Evolutionary conservation across 2,797 vertebrate species (phyloP).

Genomic region (Cynopterus sphinx): DNA sequence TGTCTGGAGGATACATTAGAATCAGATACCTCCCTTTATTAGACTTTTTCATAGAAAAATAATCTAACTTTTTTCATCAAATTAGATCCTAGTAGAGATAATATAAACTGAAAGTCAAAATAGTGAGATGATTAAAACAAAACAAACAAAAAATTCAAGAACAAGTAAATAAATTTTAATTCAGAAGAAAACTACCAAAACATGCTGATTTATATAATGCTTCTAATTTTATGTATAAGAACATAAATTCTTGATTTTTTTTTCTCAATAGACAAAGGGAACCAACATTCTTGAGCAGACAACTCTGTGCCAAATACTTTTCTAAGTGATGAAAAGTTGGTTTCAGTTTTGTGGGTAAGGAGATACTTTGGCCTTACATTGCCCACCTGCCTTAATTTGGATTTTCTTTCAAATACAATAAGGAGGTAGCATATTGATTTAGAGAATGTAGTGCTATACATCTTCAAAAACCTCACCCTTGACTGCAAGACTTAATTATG

Average conservation of each 20-base stretch:
- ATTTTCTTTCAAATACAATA: constrained; percentile 5
- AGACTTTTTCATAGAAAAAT: neutral
- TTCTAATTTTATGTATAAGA: neutral
- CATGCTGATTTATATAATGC: neutral
- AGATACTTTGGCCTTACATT: neutral
- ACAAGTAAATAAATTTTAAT: neutral
- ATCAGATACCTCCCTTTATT: neutral
- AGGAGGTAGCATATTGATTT: neutral
- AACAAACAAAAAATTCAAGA: neutral
- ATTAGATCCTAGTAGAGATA: neutral
- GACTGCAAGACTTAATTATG: neutral
- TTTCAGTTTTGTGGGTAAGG: neutral
- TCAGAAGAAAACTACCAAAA: neutral
- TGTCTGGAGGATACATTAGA: neutral
- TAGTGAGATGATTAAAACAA: neutral
- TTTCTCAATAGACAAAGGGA: neutral
- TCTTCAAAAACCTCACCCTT: neutral
- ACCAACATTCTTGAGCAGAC: neutral
- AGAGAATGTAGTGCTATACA: neutral
- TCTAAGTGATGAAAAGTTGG: neutral
- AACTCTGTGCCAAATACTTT: neutral
- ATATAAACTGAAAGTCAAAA: neutral
- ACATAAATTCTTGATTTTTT: neutral
- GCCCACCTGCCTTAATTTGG: neutral
- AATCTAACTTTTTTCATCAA: neutral